phyloP scores from a whole-genome alignment of 2,888 invertebrate genomes.

The Cryptus viduatorius region DNA sequence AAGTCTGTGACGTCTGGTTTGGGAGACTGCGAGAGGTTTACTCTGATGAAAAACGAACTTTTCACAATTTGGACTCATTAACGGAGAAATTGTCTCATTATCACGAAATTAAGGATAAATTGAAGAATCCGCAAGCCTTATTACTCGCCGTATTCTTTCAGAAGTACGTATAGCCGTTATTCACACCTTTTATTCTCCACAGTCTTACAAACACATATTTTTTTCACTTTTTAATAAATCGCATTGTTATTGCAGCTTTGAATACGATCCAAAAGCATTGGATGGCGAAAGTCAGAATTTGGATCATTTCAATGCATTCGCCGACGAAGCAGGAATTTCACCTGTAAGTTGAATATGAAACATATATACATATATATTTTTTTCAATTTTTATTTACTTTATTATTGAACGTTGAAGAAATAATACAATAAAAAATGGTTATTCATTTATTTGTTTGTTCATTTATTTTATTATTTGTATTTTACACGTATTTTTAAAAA shows the following conservation, averaged over 20 bases:
- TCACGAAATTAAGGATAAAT: constrained; percentile 83
- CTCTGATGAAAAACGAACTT: constrained; percentile 85
- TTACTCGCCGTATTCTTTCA: constrained; percentile 87
- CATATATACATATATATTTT: not conserved
- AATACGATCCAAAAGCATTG: constrained; percentile 87
- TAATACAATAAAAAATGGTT: no score
- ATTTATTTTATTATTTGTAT: no score
- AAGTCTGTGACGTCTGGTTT: constrained; percentile 83
- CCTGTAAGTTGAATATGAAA: constrained; percentile 79
- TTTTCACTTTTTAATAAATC: not conserved
- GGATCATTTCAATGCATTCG: constrained; percentile 86
- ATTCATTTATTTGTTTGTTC: no score
- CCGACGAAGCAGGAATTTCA: constrained; percentile 85
- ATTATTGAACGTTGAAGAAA: not conserved
- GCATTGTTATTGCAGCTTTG: constrained; percentile 84
- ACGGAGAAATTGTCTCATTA: constrained; percentile 85
- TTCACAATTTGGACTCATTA: constrained; percentile 86
- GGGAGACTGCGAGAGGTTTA: constrained; percentile 83
- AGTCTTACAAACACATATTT: not conserved
- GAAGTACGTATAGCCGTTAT: constrained; percentile 84
- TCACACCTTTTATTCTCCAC: not conserved
- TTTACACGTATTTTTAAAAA: no score
- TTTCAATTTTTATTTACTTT: constrained; percentile 20
- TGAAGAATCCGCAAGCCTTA: constrained; percentile 85
- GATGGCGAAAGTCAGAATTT: constrained; percentile 87